These are phyloP conservation scores for Martes flavigula DNA, from an alignment of 2,797 vertebrate genomes.

Conservation along the genomic window DNA sequence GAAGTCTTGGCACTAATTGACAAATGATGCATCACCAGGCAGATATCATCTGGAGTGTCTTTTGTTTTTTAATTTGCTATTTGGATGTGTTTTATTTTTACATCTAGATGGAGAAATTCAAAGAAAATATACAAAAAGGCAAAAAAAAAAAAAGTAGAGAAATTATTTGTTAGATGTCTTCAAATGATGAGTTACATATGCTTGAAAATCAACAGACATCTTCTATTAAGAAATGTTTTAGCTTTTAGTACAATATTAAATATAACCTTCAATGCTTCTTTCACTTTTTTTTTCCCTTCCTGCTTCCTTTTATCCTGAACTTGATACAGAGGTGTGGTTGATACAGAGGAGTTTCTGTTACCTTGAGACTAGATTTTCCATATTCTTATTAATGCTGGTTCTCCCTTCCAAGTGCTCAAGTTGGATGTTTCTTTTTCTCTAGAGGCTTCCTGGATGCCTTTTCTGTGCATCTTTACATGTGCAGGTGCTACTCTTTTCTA, in stretches of 20 bases:
- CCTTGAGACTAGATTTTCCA: background rate
- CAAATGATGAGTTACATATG: background rate
- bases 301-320: background rate
- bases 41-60: background rate
- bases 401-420: background rate
- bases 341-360: background rate
- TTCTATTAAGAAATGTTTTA: background rate
- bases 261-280: background rate
- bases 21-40: background rate
- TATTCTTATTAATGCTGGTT: background rate
- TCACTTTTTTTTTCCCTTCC: background rate
- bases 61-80: background rate
- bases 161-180: background rate
- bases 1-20: background rate
- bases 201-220: background rate
- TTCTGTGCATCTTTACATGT: background rate
- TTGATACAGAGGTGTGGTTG: background rate
- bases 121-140: background rate
- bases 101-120: background rate
- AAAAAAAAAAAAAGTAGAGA: background rate
- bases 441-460: background rate
- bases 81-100: background rate
- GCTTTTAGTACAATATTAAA: background rate
- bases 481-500: background rate
- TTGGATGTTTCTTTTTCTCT: background rate